Evolutionary conservation across 2,888 invertebrate genomes (phyloP).

Genomic region (Willowsia nigromaculata): DNA sequence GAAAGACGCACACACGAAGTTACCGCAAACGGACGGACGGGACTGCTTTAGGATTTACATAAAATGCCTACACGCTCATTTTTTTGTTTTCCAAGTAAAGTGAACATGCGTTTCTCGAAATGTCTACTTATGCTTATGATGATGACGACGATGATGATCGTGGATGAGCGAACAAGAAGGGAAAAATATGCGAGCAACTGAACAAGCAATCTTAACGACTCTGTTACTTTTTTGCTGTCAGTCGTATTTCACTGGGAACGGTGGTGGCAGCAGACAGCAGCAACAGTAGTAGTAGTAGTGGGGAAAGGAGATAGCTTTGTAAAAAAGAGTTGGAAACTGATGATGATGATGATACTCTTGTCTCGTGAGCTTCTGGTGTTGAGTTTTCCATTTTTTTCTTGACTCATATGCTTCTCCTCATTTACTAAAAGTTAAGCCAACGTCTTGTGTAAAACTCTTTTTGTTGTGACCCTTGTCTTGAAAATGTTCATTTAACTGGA

Average conservation of each 20-base stretch:
- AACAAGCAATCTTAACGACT: slow-evolving; percentile 65
- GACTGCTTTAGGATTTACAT: neutral
- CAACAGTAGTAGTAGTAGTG: neutral
- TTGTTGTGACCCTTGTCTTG: slow-evolving; percentile 45
- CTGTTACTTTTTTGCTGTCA: slow-evolving; percentile 55
- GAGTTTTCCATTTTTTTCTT: slow-evolving; percentile 3
- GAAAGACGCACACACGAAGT: too few relatives aligned
- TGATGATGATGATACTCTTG: neutral
- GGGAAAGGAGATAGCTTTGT: slow-evolving; percentile 20
- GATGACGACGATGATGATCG: neutral
- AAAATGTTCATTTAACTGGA: slow-evolving; percentile 18
- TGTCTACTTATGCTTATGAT: neutral
- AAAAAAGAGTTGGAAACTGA: neutral
- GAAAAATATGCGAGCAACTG: slow-evolving; percentile 62
- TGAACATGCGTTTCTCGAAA: slow-evolving; percentile 3
- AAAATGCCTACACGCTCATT: slow-evolving; percentile 11
- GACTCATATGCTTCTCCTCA: neutral
- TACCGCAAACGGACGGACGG: neutral
- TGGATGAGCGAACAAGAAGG: neutral
- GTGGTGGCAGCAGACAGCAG: neutral
- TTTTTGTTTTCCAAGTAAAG: too few relatives aligned
- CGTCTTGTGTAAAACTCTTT: slow-evolving; percentile 10
- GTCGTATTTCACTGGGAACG: slow-evolving; percentile 57
- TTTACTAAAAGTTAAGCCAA: slow-evolving; percentile 8
- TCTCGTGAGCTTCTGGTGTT: slow-evolving; percentile 44